Evolutionary conservation across 1,140 invertebrate genomes (phyloP).

Genomic region (Cataglyphis hispanica): DNA sequence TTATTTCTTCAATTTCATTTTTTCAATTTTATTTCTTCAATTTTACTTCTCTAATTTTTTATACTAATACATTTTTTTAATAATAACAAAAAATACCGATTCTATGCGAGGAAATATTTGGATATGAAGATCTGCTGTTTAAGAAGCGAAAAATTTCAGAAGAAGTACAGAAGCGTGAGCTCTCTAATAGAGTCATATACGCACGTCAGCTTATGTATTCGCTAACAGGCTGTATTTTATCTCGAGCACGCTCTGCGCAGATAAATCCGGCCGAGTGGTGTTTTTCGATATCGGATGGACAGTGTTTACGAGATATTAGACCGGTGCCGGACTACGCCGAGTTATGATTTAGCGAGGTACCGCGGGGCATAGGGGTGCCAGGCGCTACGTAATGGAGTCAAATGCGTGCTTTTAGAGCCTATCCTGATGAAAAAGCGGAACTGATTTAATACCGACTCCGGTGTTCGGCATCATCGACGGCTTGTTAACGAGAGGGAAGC

Average conservation of each 20-base stretch:
- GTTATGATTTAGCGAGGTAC: slow-evolving; percentile 57
- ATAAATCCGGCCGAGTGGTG: slow-evolving; percentile 41
- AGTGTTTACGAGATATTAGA: slow-evolving; percentile 56
- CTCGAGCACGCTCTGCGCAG: slow-evolving; percentile 5
- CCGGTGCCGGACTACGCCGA: neutral
- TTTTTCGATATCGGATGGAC: slow-evolving; percentile 58
- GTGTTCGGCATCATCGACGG: slow-evolving; percentile 49
- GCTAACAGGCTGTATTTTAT: slow-evolving; percentile 51
- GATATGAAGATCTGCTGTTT: neutral
- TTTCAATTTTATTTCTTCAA: no score
- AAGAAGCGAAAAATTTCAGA: neutral
- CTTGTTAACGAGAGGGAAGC: slow-evolving; percentile 66
- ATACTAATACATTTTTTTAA: neutral
- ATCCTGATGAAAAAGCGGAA: slow-evolving; percentile 68
- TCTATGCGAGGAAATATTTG: neutral
- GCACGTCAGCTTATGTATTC: slow-evolving; percentile 13
- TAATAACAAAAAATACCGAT: neutral
- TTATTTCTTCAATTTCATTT: no score
- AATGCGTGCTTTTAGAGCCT: slow-evolving; percentile 78
- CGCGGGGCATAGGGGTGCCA: slow-evolving; percentile 64
- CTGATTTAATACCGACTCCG: slow-evolving; percentile 41
- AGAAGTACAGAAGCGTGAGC: slow-evolving; percentile 1
- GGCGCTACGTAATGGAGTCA: slow-evolving; percentile 71
- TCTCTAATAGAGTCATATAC: slow-evolving; percentile 44
- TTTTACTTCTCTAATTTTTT: no score